These are phyloP conservation scores for Chionomys nivalis DNA, from an alignment of 2,113 vertebrate species.

Conservation along the genomic window DNA sequence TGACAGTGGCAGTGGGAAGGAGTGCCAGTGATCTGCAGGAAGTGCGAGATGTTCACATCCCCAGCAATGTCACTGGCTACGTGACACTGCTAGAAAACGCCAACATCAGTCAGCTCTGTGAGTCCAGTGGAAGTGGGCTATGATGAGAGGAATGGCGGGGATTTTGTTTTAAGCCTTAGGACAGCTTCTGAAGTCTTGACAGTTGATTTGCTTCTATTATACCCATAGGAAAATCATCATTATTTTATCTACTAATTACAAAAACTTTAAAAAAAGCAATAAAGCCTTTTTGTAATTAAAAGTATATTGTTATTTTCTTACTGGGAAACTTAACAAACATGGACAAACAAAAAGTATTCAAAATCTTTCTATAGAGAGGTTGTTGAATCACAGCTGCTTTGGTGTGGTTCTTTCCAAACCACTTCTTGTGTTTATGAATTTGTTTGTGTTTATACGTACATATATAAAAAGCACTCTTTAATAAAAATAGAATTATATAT, in stretches of 20 bases:
- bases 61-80: conserved; percentile 97
- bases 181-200: neutral
- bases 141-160: neutral
- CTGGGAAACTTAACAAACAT: conserved; percentile 39
- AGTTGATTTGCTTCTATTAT: conserved; percentile 34
- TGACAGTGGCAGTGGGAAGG: conserved; percentile 95
- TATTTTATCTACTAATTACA: neutral
- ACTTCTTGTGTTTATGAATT: conserved; percentile 2
- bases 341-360: conserved; percentile 22
- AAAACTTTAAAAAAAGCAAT: conserved; percentile 45
- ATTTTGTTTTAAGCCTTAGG: neutral
- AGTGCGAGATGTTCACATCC: conserved; percentile 96
- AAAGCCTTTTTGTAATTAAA: conserved; percentile 27
- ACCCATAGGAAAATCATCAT: neutral
- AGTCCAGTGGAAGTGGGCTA: conserved; percentile 81
- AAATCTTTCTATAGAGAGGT: neutral
- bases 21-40: conserved; percentile 93
- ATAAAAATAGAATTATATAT: neutral
- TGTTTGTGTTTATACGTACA: neutral
- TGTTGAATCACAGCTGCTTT: neutral
- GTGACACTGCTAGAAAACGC: conserved; percentile 97
- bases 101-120: conserved; percentile 96
- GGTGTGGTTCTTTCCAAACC: conserved; percentile 3
- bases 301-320: conserved; percentile 43
- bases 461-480: neutral